A percentile compares a stretch with the other conserved stretches of the same genome.
Evolutionary conservation across 2,888 invertebrate species (phyloP).

Genomic region (Melipona beecheii): DNA sequence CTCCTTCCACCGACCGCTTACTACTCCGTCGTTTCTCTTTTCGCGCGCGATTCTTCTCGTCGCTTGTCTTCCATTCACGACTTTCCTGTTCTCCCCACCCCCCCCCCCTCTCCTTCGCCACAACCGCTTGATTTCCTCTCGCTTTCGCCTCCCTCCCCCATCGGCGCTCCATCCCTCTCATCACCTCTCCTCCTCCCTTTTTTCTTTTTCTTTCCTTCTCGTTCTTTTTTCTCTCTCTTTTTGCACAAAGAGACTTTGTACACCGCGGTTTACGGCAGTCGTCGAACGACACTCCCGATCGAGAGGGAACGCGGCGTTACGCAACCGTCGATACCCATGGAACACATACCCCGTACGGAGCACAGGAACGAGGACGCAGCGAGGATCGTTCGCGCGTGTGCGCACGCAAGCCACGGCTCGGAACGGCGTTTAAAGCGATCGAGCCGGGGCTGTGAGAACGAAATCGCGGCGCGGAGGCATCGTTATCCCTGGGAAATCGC

Average conservation of each 20-base stretch:
- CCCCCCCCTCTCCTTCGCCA: neutral
- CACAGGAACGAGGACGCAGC: neutral
- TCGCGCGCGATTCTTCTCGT: constrained; percentile 66
- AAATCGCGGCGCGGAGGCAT: constrained; percentile 41
- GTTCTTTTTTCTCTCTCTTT: neutral
- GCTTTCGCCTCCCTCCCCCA: neutral
- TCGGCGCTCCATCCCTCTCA: neutral
- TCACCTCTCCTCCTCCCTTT: neutral
- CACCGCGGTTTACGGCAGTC: constrained; percentile 7
- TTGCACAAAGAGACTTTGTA: constrained; percentile 1
- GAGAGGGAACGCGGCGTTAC: constrained; percentile 2
- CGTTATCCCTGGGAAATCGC: constrained; percentile 63
- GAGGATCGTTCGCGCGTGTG: constrained; percentile 31
- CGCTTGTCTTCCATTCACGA: constrained; percentile 66
- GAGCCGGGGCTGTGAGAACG: constrained; percentile 54
- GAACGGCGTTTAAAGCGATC: constrained; percentile 22
- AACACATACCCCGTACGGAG: neutral
- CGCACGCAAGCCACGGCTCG: constrained; percentile 42
- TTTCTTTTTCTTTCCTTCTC: neutral
- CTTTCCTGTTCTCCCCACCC: constrained; percentile 28
- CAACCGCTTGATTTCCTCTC: neutral
- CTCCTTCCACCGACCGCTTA: constrained; percentile 40
- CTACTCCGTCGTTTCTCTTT: constrained; percentile 60
- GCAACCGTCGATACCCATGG: constrained; percentile 10
- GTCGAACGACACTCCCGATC: constrained; percentile 37